Percentiles rank a stretch among this genome's conserved stretches.
phyloP scores from a whole-genome alignment of 2,888 invertebrate genomes.

The Teinopalpus imperialis region DNA sequence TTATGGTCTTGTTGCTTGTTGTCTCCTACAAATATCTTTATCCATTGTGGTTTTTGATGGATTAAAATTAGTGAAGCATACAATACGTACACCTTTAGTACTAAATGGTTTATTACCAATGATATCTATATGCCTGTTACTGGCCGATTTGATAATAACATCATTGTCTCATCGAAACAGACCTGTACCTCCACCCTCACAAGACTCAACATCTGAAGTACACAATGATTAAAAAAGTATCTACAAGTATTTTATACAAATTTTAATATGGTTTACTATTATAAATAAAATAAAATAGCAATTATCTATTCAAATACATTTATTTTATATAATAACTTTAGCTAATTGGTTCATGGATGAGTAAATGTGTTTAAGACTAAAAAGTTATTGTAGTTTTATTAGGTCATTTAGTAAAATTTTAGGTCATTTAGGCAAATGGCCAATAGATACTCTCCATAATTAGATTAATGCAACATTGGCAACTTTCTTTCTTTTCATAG shows the following conservation, averaged over 20 bases:
- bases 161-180: constrained; percentile 44
- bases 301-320: not conserved
- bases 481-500: no score
- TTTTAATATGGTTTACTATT: not conserved
- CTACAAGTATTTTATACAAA: no score
- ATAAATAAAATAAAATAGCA: constrained; percentile 13
- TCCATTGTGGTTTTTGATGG: constrained; percentile 48
- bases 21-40: constrained; percentile 42
- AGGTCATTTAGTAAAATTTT: not conserved
- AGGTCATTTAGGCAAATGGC: no score
- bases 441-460: no score
- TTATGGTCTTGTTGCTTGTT: constrained; percentile 51
- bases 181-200: constrained; percentile 28
- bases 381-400: not conserved
- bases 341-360: not conserved
- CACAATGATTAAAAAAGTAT: no score
- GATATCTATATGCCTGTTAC: constrained; percentile 47
- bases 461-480: no score
- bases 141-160: constrained; percentile 53
- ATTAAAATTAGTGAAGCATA: constrained; percentile 29
- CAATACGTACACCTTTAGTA: constrained; percentile 39
- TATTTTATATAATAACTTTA: constrained; percentile 16
- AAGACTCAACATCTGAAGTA: constrained; percentile 25
- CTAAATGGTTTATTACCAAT: constrained; percentile 61
- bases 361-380: no score